Percentiles rank a stretch among this genome's conserved stretches.
Evolutionary conservation across 2,888 invertebrate species (phyloP).

Genomic region (Andrena bicolor): DNA sequence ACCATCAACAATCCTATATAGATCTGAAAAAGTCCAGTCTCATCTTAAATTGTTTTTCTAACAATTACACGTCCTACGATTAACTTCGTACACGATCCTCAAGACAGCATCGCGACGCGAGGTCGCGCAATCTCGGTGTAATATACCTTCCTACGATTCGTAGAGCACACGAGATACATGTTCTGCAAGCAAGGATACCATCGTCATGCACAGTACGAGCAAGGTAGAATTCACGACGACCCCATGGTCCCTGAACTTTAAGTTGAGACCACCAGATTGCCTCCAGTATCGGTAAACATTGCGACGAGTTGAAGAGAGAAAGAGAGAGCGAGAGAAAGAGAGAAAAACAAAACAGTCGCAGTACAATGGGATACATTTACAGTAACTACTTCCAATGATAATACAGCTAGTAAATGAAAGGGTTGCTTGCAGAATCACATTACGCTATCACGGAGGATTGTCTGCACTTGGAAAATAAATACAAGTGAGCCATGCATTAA

Average conservation of each 20-base stretch:
- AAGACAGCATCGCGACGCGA: constrained; percentile 21
- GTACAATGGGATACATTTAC: constrained; percentile 21
- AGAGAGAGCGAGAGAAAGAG: constrained; percentile 4
- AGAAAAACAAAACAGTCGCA: neutral
- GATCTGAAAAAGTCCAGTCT: constrained; percentile 54
- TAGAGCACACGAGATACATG: constrained; percentile 44
- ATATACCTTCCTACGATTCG: constrained; percentile 39
- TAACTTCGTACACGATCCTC: constrained; percentile 26
- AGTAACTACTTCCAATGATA: constrained; percentile 27
- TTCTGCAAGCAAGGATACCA: constrained; percentile 64
- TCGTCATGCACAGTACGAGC: constrained; percentile 45
- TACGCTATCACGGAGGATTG: constrained; percentile 69
- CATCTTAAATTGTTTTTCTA: constrained; percentile 84
- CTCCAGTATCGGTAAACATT: neutral
- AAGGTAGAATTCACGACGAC: constrained; percentile 11
- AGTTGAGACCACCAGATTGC: constrained; percentile 2
- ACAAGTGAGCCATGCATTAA: constrained; percentile 78
- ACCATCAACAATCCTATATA: constrained; percentile 72
- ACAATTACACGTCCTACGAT: constrained; percentile 75
- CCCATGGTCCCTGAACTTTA: neutral
- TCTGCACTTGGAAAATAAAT: constrained; percentile 82
- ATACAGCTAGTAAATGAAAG: constrained; percentile 27
- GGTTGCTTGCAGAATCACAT: constrained; percentile 73
- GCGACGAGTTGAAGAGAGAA: constrained; percentile 7
- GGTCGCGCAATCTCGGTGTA: constrained; percentile 42